phyloP scores from a whole-genome alignment of 2,113 vertebrate genomes.

The Pelodiscus sinensis region DNA sequence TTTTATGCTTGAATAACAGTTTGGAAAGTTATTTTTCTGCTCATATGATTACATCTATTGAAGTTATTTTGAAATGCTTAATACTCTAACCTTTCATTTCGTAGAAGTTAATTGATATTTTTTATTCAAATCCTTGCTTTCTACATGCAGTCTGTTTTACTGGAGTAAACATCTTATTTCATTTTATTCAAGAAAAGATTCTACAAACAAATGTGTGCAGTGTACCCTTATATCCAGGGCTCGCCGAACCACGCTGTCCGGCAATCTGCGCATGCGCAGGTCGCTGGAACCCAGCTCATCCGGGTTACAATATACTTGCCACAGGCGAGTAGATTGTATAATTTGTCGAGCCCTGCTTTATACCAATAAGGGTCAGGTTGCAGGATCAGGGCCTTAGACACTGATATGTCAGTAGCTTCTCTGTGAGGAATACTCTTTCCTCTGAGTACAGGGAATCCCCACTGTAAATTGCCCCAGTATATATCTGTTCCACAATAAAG shows the following conservation, averaged over 20 bases:
- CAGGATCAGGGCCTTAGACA: background rate
- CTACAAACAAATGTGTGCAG: background rate
- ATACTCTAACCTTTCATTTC: background rate
- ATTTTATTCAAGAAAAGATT: background rate
- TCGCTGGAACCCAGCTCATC: no score
- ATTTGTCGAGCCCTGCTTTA: no score
- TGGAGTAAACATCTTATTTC: background rate
- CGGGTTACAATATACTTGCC: no score
- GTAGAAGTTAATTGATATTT: background rate
- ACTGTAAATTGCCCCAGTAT: no score
- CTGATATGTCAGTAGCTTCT: background rate
- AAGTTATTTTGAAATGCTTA: background rate
- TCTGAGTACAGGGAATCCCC: background rate
- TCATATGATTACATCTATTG: background rate
- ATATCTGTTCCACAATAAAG: no score
- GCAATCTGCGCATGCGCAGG: no score
- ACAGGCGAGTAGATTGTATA: no score
- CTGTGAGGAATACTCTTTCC: background rate
- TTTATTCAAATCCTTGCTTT: accelerated
- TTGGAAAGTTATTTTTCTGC: background rate
- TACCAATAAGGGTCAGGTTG: background rate
- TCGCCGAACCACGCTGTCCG: no score
- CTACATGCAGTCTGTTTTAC: background rate
- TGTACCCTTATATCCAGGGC: background rate
- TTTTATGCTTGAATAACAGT: no score